phyloP scores from a whole-genome alignment of 2,888 invertebrate genomes.

The Eudasyphora cyanicolor region DNA sequence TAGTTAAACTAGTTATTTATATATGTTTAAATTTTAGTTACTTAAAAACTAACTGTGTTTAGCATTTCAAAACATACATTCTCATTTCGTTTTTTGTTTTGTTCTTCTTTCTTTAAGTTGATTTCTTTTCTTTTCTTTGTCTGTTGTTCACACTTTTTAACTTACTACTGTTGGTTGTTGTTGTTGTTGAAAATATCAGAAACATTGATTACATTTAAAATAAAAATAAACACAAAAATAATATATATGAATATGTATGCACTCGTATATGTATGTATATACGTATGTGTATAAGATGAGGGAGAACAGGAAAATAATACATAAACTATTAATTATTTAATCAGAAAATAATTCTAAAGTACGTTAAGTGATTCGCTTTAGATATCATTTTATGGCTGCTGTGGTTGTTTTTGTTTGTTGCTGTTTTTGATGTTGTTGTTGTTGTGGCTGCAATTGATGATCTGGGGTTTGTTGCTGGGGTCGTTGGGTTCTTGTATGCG shows the following conservation, averaged over 20 bases:
- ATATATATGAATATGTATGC: no score
- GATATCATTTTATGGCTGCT: constrained; percentile 68
- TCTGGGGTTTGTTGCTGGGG: constrained; percentile 58
- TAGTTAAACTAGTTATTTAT: constrained; percentile 56
- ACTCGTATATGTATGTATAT: no score
- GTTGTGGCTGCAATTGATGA: neutral
- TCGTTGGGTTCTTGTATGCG: constrained; percentile 63
- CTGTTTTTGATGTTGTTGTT: constrained; percentile 51
- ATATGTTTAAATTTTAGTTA: constrained; percentile 55
- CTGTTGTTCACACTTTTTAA: constrained; percentile 22
- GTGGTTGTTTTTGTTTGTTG: constrained; percentile 41
- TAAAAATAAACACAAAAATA: constrained; percentile 35
- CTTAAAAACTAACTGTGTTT: constrained; percentile 52
- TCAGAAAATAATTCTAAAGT: constrained; percentile 27
- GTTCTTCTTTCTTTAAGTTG: constrained; percentile 10
- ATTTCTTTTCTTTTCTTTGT: constrained; percentile 35
- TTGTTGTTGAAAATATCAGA: constrained; percentile 16
- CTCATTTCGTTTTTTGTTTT: constrained; percentile 39
- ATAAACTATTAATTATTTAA: constrained; percentile 10
- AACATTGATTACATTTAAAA: constrained; percentile 20
- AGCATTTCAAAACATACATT: constrained; percentile 40
- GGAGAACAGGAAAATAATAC: constrained; percentile 12
- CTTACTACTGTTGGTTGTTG: neutral
- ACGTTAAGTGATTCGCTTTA: constrained; percentile 47
- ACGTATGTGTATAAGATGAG: neutral